A percentile compares a stretch with the other conserved stretches of the same genome.
Evolutionary conservation across 53 echinoderm and acorn worm species (phyloP).

Genomic region (Hippasteria phrygiana): DNA sequence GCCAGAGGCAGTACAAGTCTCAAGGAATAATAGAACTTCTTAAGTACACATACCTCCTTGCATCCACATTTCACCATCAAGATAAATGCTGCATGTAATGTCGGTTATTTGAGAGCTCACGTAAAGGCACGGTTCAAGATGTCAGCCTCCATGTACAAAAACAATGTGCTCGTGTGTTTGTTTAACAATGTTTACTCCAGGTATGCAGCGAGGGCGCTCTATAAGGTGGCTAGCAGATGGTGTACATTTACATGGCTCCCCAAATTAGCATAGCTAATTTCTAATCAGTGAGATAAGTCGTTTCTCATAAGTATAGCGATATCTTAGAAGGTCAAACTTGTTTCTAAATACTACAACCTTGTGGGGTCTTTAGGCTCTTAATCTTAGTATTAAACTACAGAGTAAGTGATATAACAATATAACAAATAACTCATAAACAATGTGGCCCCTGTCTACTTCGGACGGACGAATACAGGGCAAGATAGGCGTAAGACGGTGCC

Average conservation of each 20-base stretch:
- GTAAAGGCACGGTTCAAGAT: too few relatives aligned
- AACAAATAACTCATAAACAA: not conserved
- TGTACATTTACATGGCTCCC: slow-evolving; percentile 23
- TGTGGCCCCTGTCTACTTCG: not conserved
- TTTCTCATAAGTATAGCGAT: not conserved
- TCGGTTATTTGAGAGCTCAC: too few relatives aligned
- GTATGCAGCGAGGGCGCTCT: too few relatives aligned
- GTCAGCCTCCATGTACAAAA: too few relatives aligned
- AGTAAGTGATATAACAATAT: not conserved
- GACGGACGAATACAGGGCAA: not conserved
- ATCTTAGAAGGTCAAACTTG: not conserved
- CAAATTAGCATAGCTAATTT: slow-evolving; percentile 22
- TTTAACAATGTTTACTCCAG: too few relatives aligned
- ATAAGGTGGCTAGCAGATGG: too few relatives aligned
- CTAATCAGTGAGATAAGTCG: not conserved
- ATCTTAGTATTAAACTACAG: not conserved
- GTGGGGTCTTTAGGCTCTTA: not conserved
- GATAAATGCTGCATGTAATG: too few relatives aligned
- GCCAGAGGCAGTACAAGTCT: too few relatives aligned
- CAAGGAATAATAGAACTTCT: too few relatives aligned
- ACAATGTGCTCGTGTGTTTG: too few relatives aligned
- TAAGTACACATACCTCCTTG: too few relatives aligned
- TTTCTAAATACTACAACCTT: not conserved
- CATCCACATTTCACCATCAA: too few relatives aligned
- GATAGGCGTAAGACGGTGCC: not conserved